These are phyloP conservation scores for Acrobasis suavella DNA, from an alignment of 2,888 invertebrate species.

Conservation along the genomic window DNA sequence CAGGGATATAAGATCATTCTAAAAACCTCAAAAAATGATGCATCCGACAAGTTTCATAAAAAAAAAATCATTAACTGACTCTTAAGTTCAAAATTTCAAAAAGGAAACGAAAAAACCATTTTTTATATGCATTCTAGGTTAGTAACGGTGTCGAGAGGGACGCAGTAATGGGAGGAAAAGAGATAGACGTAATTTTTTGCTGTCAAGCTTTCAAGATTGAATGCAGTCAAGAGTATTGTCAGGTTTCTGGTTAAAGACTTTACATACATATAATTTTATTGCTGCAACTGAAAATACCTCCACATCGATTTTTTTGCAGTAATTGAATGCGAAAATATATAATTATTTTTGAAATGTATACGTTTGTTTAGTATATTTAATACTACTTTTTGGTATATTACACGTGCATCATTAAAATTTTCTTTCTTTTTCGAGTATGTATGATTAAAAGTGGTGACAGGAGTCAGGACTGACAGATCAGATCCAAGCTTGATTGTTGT, in stretches of 20 bases:
- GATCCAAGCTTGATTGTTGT: no score
- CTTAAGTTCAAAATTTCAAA: slow-evolving; percentile 50
- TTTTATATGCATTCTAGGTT: slow-evolving; percentile 67
- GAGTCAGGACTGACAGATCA: no score
- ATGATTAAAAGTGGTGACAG: no score
- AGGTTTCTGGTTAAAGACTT: slow-evolving; percentile 13
- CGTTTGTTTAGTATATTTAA: no score
- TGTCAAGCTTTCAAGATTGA: slow-evolving; percentile 27
- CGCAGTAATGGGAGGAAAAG: slow-evolving; percentile 31
- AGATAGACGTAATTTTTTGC: slow-evolving; percentile 46
- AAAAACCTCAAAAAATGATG: neutral
- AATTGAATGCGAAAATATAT: no score
- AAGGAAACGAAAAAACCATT: slow-evolving; percentile 54
- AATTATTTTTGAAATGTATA: no score
- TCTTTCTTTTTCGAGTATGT: no score
- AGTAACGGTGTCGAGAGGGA: slow-evolving; percentile 54
- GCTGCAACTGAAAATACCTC: no score
- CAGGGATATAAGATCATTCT: neutral
- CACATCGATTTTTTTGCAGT: no score
- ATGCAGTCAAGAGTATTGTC: slow-evolving; percentile 25
- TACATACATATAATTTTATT: no score
- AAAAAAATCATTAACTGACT: slow-evolving; percentile 29
- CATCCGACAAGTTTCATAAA: neutral
- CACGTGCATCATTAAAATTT: no score
- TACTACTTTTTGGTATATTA: no score